Evolutionary conservation across 2,888 invertebrate species (phyloP).

Genomic region (Melinopterus prodromus): DNA sequence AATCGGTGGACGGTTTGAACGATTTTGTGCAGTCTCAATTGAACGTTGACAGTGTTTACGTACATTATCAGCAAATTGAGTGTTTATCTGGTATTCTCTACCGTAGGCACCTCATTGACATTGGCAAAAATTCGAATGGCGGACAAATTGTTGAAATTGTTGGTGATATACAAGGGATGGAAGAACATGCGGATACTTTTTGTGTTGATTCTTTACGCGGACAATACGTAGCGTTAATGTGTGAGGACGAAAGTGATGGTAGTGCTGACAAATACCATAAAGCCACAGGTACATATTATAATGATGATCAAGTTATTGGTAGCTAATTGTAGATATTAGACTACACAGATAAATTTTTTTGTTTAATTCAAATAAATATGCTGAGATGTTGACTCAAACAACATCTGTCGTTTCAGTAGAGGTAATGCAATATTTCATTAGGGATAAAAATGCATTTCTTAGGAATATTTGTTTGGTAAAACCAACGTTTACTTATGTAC

Average conservation of each 20-base stretch:
- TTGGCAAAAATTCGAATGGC: not conserved
- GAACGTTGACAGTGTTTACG: not conserved
- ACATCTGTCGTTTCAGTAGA: too few species aligned
- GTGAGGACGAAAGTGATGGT: not conserved
- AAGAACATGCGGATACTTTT: not conserved
- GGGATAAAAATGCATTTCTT: too few species aligned
- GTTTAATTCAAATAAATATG: too few species aligned
- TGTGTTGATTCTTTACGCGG: conserved; percentile 20
- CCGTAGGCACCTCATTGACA: not conserved
- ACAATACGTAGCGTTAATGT: not conserved
- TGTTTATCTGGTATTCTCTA: not conserved
- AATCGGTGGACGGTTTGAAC: not conserved
- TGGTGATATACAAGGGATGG: not conserved
- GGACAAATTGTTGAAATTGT: not conserved
- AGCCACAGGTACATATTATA: not conserved
- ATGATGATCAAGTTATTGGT: not conserved
- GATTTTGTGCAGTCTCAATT: not conserved
- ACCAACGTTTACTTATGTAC: too few species aligned
- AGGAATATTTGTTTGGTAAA: too few species aligned
- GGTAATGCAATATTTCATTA: too few species aligned
- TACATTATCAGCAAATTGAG: not conserved
- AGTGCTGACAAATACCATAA: not conserved
- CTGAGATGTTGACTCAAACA: too few species aligned
- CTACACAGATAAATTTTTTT: too few species aligned
- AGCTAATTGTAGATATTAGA: too few species aligned